Conservation (phyloP, 2,797 vertebrate genomes). For the Balearica regulorum region DNA sequence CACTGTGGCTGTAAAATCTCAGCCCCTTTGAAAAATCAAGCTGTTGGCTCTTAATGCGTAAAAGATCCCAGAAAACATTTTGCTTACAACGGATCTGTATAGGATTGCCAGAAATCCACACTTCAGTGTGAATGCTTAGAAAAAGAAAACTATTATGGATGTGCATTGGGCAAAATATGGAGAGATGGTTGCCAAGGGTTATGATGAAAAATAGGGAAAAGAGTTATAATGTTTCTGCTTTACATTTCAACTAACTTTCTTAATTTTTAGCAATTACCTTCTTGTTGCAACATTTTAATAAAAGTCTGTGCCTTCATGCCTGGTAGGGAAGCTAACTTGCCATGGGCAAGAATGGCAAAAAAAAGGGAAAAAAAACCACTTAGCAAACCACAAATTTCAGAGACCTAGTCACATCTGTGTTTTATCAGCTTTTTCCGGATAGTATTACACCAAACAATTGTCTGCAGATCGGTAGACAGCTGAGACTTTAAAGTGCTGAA, state of each 20-base stretch:
- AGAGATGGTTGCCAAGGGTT: not conserved
- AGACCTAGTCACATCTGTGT: constrained; percentile 95
- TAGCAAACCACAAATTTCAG: constrained; percentile 93
- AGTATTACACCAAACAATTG: constrained; percentile 96
- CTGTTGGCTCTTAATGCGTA: not conserved
- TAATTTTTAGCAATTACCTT: constrained; percentile 72
- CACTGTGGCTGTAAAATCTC: not conserved
- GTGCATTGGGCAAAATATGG: constrained; percentile 2
- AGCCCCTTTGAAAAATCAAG: not conserved
- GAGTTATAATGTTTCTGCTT: constrained; percentile 17
- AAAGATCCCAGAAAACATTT: not conserved
- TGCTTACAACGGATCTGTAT: not conserved
- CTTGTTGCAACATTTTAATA: constrained; percentile 74
- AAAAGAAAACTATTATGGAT: constrained; percentile 13
- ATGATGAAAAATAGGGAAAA: not conserved
- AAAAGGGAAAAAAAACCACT: constrained; percentile 61
- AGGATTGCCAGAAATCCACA: not conserved
- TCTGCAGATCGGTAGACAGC: constrained; percentile 94
- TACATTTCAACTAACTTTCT: constrained; percentile 72
- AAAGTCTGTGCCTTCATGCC: constrained; percentile 60
- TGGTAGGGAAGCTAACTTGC: constrained; percentile 73
- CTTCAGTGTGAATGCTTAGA: not conserved
- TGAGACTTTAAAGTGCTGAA: constrained; percentile 92
- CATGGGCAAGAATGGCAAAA: constrained; percentile 67
- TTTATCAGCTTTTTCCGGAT: constrained; percentile 97